Evolutionary conservation across 2,797 vertebrate species (phyloP), one percentile per base, ranked within the genome.

Genomic region (Halcyon chelicuti): DNA sequence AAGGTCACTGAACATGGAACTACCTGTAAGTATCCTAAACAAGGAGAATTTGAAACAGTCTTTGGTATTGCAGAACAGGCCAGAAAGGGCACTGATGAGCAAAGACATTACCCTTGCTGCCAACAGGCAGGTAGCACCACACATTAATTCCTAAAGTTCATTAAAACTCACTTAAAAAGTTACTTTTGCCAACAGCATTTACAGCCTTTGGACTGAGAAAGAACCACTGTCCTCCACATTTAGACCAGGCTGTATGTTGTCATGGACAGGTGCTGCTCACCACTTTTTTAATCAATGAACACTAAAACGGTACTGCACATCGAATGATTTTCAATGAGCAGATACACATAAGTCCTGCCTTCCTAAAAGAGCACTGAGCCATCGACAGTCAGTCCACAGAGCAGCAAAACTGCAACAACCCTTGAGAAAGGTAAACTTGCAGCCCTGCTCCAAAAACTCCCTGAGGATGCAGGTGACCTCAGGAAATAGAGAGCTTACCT

Each of bases 401-500:
- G 49, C 37, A 39, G 22, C 18, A 72, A 61, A 92, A 68, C n/a
- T 33, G 9, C 58, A 77, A 52, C 14, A 46, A 39, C 4, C 25
- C 62, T 29, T 16, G 29, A 46, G 15, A 40, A 62, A 83, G 7
- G 15, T 22, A 6, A 85, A 57, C 18, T 42, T n/a, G 33, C 39
- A 74, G n/a, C 14, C 10, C 15, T 68, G 35, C 49, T 88, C 37
- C 72, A 74, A 31, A 22, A 7, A 16, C 23, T n/a, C 46, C 55
- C 71, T 18, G 51, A 66, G 40, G 58, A 68, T 28, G 20, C n/a
- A 60, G 63, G 9, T 1, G 26, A 67, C 25, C 40, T 28, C 12
- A 28, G 55, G 51, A 91, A 23, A 84, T 39, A 26, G 11, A 23
- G 18, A 49, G 20, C 79, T 97, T 90, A 99, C 99, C 99, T 99